phyloP scores from a whole-genome alignment of 2,797 vertebrate genomes.

The Pteropus rufus region DNA sequence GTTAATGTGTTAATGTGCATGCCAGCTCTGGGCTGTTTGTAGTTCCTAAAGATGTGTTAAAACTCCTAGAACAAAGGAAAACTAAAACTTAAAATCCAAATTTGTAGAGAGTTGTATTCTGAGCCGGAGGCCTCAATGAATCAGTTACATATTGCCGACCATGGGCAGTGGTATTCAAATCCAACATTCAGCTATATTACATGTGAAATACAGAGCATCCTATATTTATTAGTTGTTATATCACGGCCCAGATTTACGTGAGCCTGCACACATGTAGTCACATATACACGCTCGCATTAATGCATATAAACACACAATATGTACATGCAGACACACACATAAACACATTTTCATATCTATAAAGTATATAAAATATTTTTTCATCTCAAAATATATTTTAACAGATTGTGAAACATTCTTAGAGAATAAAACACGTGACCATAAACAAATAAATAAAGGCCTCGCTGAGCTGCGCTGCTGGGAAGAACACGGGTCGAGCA shows the following conservation, averaged over 20 bases:
- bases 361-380: not conserved
- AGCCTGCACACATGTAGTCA: not conserved
- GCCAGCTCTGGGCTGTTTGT: not conserved
- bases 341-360: not conserved
- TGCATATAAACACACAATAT: not conserved
- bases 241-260: not conserved
- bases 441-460: slow-evolving; percentile 38
- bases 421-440: not conserved
- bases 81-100: not conserved
- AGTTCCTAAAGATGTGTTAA: not conserved
- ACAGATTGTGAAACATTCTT: not conserved
- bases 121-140: not conserved
- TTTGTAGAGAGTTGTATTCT: not conserved
- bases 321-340: not conserved
- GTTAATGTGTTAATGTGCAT: not conserved
- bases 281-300: not conserved
- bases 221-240: slow-evolving; percentile 3
- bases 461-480: not conserved
- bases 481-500: not conserved
- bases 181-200: not conserved
- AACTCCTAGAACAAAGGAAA: not conserved
- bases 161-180: not conserved
- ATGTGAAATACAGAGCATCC: not conserved
- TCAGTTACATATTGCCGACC: not conserved
- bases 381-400: not conserved